These are phyloP conservation scores for Acanthaster planci DNA, from an alignment of 35 echinoderm and acorn worm species.

Conservation along the genomic window DNA sequence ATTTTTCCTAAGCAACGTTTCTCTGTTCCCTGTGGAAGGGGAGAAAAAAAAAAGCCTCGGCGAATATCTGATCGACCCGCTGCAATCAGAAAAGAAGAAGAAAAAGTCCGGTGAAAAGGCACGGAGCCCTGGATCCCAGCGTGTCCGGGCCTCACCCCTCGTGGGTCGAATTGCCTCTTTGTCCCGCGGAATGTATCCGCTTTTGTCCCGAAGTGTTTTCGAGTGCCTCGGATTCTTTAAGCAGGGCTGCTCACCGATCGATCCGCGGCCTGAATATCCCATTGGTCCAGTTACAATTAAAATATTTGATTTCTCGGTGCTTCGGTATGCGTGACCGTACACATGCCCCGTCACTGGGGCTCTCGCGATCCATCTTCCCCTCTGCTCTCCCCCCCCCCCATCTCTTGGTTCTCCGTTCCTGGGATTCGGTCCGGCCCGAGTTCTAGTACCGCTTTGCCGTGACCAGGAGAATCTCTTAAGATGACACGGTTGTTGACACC, in stretches of 20 bases:
- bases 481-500: constrained; percentile 25
- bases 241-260: not conserved
- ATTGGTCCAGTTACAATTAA: constrained; percentile 26
- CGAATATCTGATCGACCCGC: constrained; percentile 14
- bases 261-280: not conserved
- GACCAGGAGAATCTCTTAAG: not conserved
- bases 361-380: not conserved
- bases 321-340: not conserved
- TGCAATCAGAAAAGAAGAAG: constrained; percentile 6
- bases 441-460: not conserved
- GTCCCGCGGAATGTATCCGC: constrained; percentile 10
- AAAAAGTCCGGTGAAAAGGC: not conserved
- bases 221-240: not conserved
- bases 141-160: not conserved
- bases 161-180: constrained; percentile 25
- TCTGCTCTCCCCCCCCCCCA: not conserved
- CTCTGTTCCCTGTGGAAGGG: not conserved
- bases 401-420: not conserved
- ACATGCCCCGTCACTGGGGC: not conserved
- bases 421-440: not conserved
- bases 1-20: not conserved
- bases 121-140: not conserved
- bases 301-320: constrained; percentile 17
- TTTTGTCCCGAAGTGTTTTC: constrained; percentile 12
- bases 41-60: constrained; percentile 4